Evolutionary conservation across 2,113 vertebrate genomes (phyloP).

Genomic region (Progne subis): DNA sequence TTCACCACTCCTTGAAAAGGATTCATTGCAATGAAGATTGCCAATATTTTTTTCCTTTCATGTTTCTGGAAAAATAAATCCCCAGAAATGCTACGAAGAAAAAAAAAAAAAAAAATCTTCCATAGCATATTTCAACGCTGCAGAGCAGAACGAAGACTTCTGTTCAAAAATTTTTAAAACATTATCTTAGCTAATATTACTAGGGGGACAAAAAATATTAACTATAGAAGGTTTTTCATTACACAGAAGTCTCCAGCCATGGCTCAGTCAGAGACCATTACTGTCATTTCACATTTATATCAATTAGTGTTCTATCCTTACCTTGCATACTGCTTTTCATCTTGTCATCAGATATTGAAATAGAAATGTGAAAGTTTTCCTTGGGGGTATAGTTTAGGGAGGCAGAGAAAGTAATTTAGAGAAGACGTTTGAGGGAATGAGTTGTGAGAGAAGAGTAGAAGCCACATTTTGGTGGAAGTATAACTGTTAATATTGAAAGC

Average conservation of each 20-base stretch:
- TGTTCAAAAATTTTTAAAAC: background rate
- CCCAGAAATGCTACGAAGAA: background rate
- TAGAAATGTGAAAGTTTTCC: slow-evolving; percentile 19
- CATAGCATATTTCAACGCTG: background rate
- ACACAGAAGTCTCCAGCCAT: background rate
- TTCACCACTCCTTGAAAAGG: background rate
- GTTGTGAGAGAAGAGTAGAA: background rate
- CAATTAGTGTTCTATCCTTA: background rate
- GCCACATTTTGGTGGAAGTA: background rate
- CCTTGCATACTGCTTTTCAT: background rate
- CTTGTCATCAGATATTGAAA: slow-evolving; percentile 10
- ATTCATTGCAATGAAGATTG: background rate
- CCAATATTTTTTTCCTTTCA: background rate
- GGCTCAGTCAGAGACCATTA: background rate
- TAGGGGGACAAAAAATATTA: background rate
- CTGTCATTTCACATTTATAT: slow-evolving; percentile 14
- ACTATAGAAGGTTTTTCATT: background rate
- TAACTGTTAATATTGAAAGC: background rate
- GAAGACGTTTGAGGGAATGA: background rate
- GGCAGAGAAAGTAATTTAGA: background rate
- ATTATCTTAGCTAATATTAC: background rate
- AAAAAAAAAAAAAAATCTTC: background rate
- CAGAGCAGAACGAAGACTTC: background rate
- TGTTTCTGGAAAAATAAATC: background rate
- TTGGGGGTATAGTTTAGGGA: background rate